Evolutionary conservation across 2,113 vertebrate genomes (phyloP), one percentile per base, ranked within the genome.

Genomic region (Nematolebias whitei): DNA sequence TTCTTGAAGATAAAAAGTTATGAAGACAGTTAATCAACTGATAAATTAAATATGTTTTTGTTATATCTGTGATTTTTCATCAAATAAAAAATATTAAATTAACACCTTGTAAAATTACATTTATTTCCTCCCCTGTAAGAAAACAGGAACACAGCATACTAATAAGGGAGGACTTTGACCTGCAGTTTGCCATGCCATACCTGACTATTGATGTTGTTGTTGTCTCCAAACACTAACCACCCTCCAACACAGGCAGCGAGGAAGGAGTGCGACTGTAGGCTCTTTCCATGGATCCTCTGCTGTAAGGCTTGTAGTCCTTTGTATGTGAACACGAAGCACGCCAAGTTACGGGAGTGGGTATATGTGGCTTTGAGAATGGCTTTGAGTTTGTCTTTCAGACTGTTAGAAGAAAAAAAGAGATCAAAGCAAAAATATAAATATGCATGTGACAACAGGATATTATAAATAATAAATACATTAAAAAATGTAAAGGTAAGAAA

Each of bases 171-270:
- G 13, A 5, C 6, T 22, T 12, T 11, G 47, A 19, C 23, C 9
- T 13, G 18, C 14, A 41, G 23, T 26, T 43, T 14, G 5, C 50
- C 69, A 80, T 14, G 5, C 50, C 69, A 80, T 89, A 99, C 98
- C 96, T 99, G 98, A 79, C 95, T 98, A 68, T 99, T 99, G 80
- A 99, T 94, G 86, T 92, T 94, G 69, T 94, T 98, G 88, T 98
- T 97, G 23, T 95, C 92, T 41, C 95, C 92, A 12, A 99, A 99
- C 71, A 99, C 90, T 15, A 99, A 87, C 89, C 94, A 93, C 13
- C 95, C 95, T 16, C 96, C 97, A 1, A 98, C 20, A 74, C 92
- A 96, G 56, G 96, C 98, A 18, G 98, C 96, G 65, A 98, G 87
- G 74, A 99, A 98, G 5, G 96, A 92, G 68, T 99, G 97, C 6